Evolutionary conservation across 2,888 invertebrate genomes (phyloP), one percentile per base, ranked within the genome.

Genomic region (Carabus problematicus): DNA sequence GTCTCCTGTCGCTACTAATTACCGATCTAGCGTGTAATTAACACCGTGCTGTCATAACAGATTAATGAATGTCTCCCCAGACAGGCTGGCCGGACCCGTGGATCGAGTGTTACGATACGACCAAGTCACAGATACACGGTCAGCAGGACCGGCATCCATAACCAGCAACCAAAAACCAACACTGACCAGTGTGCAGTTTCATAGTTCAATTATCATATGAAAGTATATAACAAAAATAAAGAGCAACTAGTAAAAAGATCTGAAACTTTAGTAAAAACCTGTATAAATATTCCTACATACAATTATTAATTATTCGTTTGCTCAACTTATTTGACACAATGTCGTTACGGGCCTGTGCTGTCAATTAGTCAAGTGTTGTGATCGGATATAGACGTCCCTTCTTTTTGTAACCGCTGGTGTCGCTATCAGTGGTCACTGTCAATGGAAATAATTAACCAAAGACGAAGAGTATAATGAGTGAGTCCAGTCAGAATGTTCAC

Each of bases 41-140:
- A 81, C 82, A 81, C 82, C 76, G 79, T 67, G 75, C 80, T 82
- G 82, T 82, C 82, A 82, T 77, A 81, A 80, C 80, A 81, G 81
- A 82, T 82, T 82, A 82, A 82, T 82, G 81, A 82, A 82, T 82
- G 78, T 81, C 79, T 81, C 80, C 80, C 80, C 76, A 78, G 79
- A 78, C 77, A 64, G 42, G 62, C 49, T 12, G 43, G 41, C 12
- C 56, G 29, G 59, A 19, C 61, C n/a, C 39, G 14, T 47, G 60
- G 67, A 69, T 62, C 59, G 49, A 52, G 58, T 49, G 58, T 59
- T 49, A 49, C 47, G 29, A 39, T 56, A 40, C 56, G 52, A 16
- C 18, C 14, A 14, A 39, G 19, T n/a, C 29, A 56, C 56, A 39
- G n/a, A n/a, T n/a, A n/a, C n/a, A 29, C 56, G 11, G 29, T n/a